phyloP scores from a whole-genome alignment of 2,797 vertebrate genomes.

The Phoxinus dragarum region DNA sequence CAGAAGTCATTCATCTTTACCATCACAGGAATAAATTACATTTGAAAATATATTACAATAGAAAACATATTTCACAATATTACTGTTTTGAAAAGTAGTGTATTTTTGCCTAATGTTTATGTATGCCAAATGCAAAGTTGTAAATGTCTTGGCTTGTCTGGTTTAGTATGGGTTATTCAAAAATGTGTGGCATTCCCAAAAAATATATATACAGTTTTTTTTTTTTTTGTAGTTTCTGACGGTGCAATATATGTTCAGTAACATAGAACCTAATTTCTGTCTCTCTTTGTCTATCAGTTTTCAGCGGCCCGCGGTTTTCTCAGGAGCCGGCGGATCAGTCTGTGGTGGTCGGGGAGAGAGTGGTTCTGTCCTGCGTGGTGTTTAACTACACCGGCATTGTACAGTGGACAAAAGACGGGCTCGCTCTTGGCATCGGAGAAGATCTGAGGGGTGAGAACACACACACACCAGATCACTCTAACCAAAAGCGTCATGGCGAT shows the following conservation, averaged over 20 bases:
- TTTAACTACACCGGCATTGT: slow-evolving; percentile 96
- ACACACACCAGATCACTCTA: slow-evolving; percentile 52
- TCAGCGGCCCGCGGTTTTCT: slow-evolving; percentile 84
- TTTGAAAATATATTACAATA: background rate
- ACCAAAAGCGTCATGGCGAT: background rate
- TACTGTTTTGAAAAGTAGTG: background rate
- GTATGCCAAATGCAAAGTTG: background rate
- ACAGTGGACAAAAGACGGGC: slow-evolving; percentile 97
- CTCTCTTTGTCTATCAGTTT: slow-evolving; percentile 68
- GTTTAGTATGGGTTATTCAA: background rate
- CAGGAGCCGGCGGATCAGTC: slow-evolving; percentile 94
- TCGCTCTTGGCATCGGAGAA: slow-evolving; percentile 91
- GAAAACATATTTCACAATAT: background rate
- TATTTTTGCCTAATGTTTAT: too few species aligned
- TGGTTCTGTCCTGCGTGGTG: slow-evolving; percentile 89
- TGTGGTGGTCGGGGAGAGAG: slow-evolving; percentile 89
- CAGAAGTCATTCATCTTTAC: background rate
- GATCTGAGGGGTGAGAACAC: slow-evolving; percentile 87
- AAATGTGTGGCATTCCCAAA: background rate
- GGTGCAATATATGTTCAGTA: background rate
- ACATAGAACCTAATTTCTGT: background rate
- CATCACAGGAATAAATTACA: background rate
- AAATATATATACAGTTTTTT: background rate
- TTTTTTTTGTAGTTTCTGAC: background rate
- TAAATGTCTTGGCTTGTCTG: background rate